Evolutionary conservation across 1,140 invertebrate species (phyloP).

Genomic region (Samia ricini): DNA sequence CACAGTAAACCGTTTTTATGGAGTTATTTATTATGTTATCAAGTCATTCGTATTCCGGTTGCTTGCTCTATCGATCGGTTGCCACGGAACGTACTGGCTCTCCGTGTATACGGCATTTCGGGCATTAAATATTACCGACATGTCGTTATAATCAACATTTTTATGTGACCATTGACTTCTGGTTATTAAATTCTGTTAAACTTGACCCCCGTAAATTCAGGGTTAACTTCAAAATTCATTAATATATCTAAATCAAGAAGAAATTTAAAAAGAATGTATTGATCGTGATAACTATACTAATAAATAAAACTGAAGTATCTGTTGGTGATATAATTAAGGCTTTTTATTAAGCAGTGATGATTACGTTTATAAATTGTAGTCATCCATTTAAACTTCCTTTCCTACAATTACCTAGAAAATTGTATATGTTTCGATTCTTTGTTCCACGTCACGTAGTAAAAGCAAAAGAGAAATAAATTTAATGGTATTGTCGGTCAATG

Average conservation of each 20-base stretch:
- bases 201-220: too few species aligned
- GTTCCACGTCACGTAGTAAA: background rate
- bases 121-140: background rate
- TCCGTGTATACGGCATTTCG: background rate
- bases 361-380: too few species aligned
- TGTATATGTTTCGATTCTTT: background rate
- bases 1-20: background rate
- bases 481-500: background rate
- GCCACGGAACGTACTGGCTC: background rate
- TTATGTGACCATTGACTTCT: background rate
- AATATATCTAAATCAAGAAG: too few species aligned
- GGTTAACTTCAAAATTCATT: too few species aligned
- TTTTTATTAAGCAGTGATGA: too few species aligned
- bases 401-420: too few species aligned
- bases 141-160: background rate
- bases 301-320: too few species aligned
- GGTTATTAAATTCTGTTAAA: background rate
- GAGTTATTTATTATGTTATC: constrained; percentile 15
- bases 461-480: constrained; percentile 1
- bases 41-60: constrained; percentile 14
- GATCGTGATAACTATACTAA: too few species aligned
- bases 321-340: too few species aligned
- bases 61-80: constrained; percentile 8
- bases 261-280: too few species aligned
- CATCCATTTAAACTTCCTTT: too few species aligned